A percentile compares a stretch with the other conserved stretches of the same genome.
phyloP scores from a whole-genome alignment of 2,888 invertebrate species.

The Eristalis arbustorum region DNA sequence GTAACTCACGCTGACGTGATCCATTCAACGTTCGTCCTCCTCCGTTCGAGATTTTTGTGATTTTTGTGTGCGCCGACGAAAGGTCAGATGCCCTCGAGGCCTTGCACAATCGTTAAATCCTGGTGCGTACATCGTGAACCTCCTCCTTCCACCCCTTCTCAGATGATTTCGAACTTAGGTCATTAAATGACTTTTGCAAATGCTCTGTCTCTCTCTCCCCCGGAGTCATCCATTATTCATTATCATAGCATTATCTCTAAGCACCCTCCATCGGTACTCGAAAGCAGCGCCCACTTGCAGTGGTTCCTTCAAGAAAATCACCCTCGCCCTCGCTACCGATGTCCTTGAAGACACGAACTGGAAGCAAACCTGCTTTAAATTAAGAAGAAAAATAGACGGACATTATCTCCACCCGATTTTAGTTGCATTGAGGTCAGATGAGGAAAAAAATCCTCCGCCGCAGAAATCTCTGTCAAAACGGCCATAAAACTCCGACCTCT shows the following conservation, averaged over 20 bases:
- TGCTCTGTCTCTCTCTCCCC: background rate
- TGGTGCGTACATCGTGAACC: background rate
- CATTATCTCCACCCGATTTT: too few species aligned
- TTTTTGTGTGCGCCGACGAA: too few species aligned
- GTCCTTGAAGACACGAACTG: background rate
- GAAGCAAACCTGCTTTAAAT: background rate
- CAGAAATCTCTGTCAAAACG: background rate
- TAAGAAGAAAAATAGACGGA: background rate
- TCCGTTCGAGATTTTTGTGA: too few species aligned
- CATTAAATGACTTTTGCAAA: background rate
- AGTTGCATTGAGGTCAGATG: too few species aligned
- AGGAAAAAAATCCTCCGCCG: background rate
- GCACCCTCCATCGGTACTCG: background rate
- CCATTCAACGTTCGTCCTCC: too few species aligned
- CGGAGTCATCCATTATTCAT: background rate
- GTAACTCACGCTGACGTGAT: too few species aligned
- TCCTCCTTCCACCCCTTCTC: background rate
- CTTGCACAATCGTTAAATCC: too few species aligned
- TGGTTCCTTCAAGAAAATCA: background rate
- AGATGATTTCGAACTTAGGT: background rate
- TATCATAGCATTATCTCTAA: background rate
- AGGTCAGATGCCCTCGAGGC: too few species aligned
- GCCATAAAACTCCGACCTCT: background rate
- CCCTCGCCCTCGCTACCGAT: background rate
- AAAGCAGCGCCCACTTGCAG: background rate